Percentiles rank a stretch among this genome's conserved stretches.
Evolutionary conservation across 1,140 invertebrate genomes (phyloP).

Genomic region (Scylla paramamosain): DNA sequence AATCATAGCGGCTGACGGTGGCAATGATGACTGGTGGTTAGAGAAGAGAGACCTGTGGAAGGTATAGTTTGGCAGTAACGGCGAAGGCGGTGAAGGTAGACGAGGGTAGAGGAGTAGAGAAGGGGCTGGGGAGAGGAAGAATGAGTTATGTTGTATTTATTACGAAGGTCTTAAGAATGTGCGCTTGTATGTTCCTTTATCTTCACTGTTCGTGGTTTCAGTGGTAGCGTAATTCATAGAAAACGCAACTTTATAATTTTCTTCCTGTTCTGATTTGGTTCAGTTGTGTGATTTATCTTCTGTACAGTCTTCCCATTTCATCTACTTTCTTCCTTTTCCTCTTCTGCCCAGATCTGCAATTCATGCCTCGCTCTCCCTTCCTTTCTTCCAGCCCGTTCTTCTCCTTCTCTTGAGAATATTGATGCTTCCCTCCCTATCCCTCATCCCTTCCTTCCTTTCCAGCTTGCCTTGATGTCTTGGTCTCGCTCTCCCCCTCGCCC

Average conservation of each 20-base stretch:
- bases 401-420: neutral
- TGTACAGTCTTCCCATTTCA: neutral
- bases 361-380: neutral
- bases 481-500: neutral
- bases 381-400: neutral
- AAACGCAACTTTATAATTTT: neutral
- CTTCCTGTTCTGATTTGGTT: neutral
- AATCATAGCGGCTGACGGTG: neutral
- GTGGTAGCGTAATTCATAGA: too few species aligned
- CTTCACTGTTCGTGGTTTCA: too few species aligned
- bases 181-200: too few species aligned
- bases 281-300: neutral
- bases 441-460: neutral
- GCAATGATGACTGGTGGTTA: too few species aligned
- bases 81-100: too few species aligned
- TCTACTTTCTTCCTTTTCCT: neutral
- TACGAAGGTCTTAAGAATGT: too few species aligned
- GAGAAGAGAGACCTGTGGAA: too few species aligned
- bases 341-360: too few species aligned
- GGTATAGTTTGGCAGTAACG: too few species aligned
- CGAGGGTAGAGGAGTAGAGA: neutral
- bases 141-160: too few species aligned
- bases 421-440: neutral
- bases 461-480: neutral
- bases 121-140: neutral